Conservation (phyloP, 2,113 vertebrate species). For the Lophotis ruficrista region DNA sequence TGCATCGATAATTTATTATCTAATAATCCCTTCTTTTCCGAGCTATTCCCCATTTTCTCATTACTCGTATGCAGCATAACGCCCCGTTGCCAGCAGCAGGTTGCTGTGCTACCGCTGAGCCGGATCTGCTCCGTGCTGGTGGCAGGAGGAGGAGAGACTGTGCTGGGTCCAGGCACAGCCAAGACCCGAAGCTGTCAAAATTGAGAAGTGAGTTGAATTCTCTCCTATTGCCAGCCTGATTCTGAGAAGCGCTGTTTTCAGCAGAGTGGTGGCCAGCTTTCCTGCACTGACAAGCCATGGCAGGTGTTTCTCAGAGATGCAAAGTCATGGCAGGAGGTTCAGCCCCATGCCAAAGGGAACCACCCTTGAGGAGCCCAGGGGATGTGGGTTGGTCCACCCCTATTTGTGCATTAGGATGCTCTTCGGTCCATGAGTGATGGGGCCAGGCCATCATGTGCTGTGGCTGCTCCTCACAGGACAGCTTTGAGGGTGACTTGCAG, state of each 20-base stretch:
- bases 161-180: not conserved
- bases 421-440: rapidly evolving
- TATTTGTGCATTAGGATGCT: not conserved
- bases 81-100: constrained; percentile 23
- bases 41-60: constrained; percentile 59
- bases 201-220: not conserved
- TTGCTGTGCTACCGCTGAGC: constrained; percentile 20
- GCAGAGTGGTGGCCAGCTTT: not conserved
- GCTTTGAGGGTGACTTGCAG: not conserved
- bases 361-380: not conserved
- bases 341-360: rapidly evolving
- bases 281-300: not conserved
- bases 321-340: not conserved
- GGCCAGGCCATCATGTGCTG: not conserved
- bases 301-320: not conserved
- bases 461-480: not conserved
- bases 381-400: not conserved
- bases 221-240: not conserved
- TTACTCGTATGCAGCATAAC: constrained; percentile 24
- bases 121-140: not conserved
- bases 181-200: not conserved
- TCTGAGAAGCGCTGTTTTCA: not conserved
- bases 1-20: constrained; percentile 65
- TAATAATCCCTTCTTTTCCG: constrained; percentile 62
- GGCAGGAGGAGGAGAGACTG: not conserved